phyloP scores from a whole-genome alignment of 2,888 invertebrate genomes.

The Bimastos eiseni region DNA sequence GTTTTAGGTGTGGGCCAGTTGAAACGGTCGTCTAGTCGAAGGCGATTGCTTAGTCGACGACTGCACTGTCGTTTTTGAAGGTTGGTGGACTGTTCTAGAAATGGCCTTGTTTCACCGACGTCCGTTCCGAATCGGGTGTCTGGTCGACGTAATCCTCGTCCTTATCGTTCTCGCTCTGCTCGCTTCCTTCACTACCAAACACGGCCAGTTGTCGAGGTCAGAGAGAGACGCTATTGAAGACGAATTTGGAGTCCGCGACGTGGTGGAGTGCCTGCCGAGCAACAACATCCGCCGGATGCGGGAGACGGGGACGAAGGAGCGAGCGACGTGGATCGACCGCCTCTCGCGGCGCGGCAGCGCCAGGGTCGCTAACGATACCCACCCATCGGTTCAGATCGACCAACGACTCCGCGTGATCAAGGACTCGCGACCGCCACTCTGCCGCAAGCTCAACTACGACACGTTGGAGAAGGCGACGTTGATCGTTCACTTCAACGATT shows the following conservation, averaged over 20 bases:
- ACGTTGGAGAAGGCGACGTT: constrained; percentile 34
- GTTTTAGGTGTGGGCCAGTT: background rate
- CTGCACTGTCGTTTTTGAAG: too few relatives aligned
- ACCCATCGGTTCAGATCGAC: background rate
- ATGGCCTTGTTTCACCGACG: constrained; percentile 9
- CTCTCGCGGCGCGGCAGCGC: background rate
- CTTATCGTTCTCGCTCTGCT: constrained; percentile 33
- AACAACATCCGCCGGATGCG: constrained; percentile 2
- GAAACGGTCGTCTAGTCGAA: background rate
- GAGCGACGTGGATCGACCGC: background rate
- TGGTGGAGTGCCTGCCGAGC: background rate
- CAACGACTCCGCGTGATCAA: constrained; percentile 9
- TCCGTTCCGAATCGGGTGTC: constrained; percentile 22
- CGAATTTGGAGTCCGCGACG: background rate
- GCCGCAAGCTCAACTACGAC: background rate
- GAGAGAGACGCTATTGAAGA: background rate
- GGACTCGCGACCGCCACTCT: background rate
- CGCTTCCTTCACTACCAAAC: constrained; percentile 31
- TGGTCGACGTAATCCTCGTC: constrained; percentile 37
- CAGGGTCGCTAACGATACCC: background rate
- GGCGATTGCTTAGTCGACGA: background rate
- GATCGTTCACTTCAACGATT: constrained; percentile 45
- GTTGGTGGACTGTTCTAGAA: background rate
- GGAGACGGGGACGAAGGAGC: background rate
- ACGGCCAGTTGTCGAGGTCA: constrained; percentile 19